Percentiles rank a stretch among this genome's conserved stretches.
phyloP scores from a whole-genome alignment of 2,113 vertebrate species.

The Pogonocichla stellata region DNA sequence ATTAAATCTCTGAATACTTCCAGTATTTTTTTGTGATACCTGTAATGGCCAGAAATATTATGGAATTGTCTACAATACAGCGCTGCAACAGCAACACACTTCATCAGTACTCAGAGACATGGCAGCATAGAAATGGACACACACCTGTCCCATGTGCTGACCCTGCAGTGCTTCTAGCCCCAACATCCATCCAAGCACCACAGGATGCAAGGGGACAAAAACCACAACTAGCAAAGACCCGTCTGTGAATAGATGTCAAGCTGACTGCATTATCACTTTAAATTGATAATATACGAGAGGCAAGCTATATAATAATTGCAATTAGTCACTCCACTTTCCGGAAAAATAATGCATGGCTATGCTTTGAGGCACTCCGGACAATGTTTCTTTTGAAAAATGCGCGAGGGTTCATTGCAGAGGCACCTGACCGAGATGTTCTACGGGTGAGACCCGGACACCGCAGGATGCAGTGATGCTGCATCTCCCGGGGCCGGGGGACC shows the following conservation, averaged over 20 bases:
- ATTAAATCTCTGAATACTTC: background rate
- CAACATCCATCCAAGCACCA: fast-evolving
- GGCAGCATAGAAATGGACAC: background rate
- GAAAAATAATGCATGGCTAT: fast-evolving
- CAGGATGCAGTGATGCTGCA: background rate
- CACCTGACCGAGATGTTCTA: fast-evolving
- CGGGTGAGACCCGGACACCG: background rate
- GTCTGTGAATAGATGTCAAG: background rate
- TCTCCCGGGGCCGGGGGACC: background rate
- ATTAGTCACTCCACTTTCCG: fast-evolving
- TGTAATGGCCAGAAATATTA: background rate
- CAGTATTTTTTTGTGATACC: background rate
- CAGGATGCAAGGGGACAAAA: fast-evolving
- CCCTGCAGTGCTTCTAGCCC: too few relatives aligned
- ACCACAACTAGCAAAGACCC: background rate
- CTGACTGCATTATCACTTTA: fast-evolving
- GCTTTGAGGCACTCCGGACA: fast-evolving
- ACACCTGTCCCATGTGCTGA: fast-evolving
- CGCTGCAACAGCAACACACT: background rate
- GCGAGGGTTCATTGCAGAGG: fast-evolving
- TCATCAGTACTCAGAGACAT: fast-evolving
- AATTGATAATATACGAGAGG: too few relatives aligned
- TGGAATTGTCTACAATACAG: fast-evolving
- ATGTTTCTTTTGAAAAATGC: background rate
- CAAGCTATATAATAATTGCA: background rate